A percentile compares a stretch with the other conserved stretches of the same genome.
Conservation (phyloP, 2,888 invertebrate genomes). For the Orthosia gracilis region DNA sequence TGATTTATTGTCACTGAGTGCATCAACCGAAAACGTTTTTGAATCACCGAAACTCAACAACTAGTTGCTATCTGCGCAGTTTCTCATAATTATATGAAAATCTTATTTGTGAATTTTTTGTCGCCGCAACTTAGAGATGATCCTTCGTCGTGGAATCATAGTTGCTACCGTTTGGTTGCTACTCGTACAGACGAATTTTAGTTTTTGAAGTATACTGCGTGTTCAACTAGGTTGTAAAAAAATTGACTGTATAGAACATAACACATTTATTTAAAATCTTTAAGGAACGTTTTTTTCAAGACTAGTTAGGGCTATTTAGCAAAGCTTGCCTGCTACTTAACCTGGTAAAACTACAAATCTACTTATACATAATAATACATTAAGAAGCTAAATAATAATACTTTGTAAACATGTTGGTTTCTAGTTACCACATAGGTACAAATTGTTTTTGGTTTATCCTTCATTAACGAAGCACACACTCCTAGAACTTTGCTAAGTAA, state of each 20-base stretch:
- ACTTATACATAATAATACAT: constrained; percentile 6
- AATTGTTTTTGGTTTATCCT: constrained; percentile 5
- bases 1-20: no score
- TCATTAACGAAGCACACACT: background rate
- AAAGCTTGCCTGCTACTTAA: constrained; percentile 13
- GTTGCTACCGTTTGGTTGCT: no score
- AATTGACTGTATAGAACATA: constrained; percentile 13
- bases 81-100: no score
- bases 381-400: constrained; percentile 23
- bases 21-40: no score
- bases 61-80: no score
- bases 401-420: constrained; percentile 13
- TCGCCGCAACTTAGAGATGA: no score
- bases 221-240: constrained; percentile 1
- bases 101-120: no score
- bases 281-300: constrained; percentile 21
- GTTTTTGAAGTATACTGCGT: no score
- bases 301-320: constrained; percentile 26
- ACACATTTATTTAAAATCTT: constrained; percentile 47
- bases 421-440: constrained; percentile 21
- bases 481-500: background rate
- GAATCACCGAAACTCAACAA: no score
- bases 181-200: no score
- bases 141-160: no score
- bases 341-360: constrained; percentile 23